Evolutionary conservation across 2,113 vertebrate genomes (phyloP).

Genomic region (Peromyscus leucopus): DNA sequence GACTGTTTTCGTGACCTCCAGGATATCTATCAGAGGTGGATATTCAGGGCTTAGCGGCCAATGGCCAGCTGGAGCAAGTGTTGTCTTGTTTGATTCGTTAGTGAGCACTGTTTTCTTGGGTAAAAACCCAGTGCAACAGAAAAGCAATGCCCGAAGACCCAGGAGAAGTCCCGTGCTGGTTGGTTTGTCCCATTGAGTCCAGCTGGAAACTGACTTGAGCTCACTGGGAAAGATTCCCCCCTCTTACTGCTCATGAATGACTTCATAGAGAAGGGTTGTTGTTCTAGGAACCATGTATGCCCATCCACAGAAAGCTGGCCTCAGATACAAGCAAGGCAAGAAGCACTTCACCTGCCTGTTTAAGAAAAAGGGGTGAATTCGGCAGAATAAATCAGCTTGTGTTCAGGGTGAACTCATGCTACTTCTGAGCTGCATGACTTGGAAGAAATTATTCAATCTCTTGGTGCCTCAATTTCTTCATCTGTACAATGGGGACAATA

Average conservation of each 20-base stretch:
- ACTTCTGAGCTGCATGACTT: not conserved
- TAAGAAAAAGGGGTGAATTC: not conserved
- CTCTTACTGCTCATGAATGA: not conserved
- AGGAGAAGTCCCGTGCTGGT: not conserved
- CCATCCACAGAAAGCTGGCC: not conserved
- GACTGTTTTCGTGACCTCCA: not conserved
- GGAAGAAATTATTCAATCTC: not conserved
- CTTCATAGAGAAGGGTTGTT: not conserved
- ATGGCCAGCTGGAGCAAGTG: not conserved
- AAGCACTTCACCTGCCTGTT: not conserved
- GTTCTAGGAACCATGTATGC: not conserved
- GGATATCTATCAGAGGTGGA: not conserved
- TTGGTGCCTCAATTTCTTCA: not conserved
- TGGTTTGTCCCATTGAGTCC: not conserved
- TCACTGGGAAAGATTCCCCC: not conserved
- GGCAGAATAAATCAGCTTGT: not conserved
- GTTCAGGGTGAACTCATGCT: not conserved
- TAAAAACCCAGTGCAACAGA: slow-evolving; percentile 1
- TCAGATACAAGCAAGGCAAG: not conserved
- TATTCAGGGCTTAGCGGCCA: no score
- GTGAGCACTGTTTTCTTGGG: not conserved
- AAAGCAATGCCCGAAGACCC: not conserved
- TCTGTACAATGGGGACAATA: not conserved
- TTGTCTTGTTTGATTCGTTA: not conserved
- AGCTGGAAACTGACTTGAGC: not conserved